These are phyloP conservation scores for Procambarus virginalis DNA, from an alignment of 1,140 invertebrate species.

Conservation along the genomic window DNA sequence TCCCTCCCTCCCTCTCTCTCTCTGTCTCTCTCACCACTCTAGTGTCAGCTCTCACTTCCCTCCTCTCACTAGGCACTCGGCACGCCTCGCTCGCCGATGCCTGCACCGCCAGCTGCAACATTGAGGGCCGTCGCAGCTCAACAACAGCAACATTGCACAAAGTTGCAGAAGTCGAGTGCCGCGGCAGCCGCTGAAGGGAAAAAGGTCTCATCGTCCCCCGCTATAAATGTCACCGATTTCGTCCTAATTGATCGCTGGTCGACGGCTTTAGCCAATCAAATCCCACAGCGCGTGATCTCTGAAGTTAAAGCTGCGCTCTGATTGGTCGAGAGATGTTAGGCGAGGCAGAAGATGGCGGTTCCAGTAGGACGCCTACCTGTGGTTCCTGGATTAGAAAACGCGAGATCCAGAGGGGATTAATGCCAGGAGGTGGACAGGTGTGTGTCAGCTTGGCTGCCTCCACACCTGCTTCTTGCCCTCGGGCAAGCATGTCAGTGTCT, in stretches of 20 bases:
- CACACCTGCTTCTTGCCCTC: too few relatives aligned
- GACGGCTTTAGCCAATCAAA: constrained; percentile 12
- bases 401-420: constrained; percentile 45
- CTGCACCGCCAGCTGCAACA: neutral
- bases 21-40: neutral
- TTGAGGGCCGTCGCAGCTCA: neutral
- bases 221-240: constrained; percentile 32
- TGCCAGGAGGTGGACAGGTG: constrained; percentile 19
- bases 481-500: too few relatives aligned
- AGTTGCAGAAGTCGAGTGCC: too few relatives aligned
- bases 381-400: constrained; percentile 40
- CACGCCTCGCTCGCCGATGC: neutral
- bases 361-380: constrained; percentile 11
- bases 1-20: neutral
- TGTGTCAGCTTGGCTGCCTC: too few relatives aligned
- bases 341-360: constrained; percentile 34
- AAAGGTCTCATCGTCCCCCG: too few relatives aligned
- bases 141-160: too few relatives aligned
- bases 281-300: neutral
- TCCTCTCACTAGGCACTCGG: neutral
- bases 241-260: constrained; percentile 28
- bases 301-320: constrained; percentile 4
- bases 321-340: constrained; percentile 12
- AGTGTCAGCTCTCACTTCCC: neutral
- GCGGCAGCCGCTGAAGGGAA: too few relatives aligned